Evolutionary conservation across 2,888 invertebrate species (phyloP), one percentile per base, ranked within the genome.

Genomic region (Aleiodes testaceus): DNA sequence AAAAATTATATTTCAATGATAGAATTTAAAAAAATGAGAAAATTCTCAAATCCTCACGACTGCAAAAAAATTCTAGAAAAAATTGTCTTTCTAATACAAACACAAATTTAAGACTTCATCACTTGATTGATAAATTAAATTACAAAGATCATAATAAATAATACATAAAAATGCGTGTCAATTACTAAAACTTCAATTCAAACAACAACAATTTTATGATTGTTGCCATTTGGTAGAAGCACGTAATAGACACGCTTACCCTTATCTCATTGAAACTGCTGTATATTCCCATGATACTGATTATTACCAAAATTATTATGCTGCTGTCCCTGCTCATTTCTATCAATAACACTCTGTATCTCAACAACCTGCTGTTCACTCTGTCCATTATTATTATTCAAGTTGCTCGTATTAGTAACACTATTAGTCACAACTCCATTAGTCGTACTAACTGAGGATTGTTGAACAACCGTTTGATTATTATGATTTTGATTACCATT

Each of bases 171-270:
- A 49, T 61, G 71, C 66, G 63, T 53, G 66, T 14, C 45, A 50
- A 68, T 30, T 66, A 69, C 61, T 47, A 64, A 47, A 47, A 47
- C 12, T 63, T 68, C 14, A 63, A 66, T 77, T 79, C 80, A 86
- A 69, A 85, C 85, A 77, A 87, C 85, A 69, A 87, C 87, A 74
- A 87, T 86, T 75, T 87, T 87, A 69, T 87, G 87, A 79, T 85
- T 87, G 78, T 86, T 86, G 76, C 85, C 87, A 77, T 87, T 85
- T n/a, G 87, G 86, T 81, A 87, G 81, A 76, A 87, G 85, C 79
- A 87, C 86, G 74, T 87, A 87, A 78, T 86, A 87, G 84, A 87
- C 86, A 82, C 86, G 87, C 84, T 85, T 86, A 75, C 82, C 87
- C 83, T 86, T 87, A 81, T 87, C 87, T 87, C 87, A 87, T 87